Base-by-base conservation (phyloP, 1,140 invertebrate species). In the Gryon sp. region DNA sequence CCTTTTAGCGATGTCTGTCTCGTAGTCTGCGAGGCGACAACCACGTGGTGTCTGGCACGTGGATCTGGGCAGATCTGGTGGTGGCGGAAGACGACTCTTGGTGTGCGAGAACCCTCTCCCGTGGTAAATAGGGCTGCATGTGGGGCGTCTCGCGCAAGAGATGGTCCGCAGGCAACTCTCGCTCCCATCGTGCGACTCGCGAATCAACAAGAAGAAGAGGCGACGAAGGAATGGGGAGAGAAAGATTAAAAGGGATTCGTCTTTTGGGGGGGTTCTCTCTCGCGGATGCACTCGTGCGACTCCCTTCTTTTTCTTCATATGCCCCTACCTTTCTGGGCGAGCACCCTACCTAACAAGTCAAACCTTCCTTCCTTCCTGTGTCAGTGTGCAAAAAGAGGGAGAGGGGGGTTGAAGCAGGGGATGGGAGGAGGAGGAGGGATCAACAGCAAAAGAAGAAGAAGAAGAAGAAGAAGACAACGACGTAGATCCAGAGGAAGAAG, bases 241-340 rank as follows among this genome's bases (percentile, higher is more conserved):
- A 45, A 14, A 11, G 38, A 43, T 15, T 1, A 28, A 43, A 59
- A 45, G 11, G 28, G 38, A 45, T n/a, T 45, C 26, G 15, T 43
- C 26, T 26, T 65, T 45, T 45, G 62, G 80, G 81, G 76, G 81
- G 78, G 57, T n/a, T n/a, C n/a, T n/a, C n/a, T n/a, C n/a, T 78
- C 74, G 52, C 48, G 32, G 68, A 76, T 81, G 57, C 55, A 73
- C 22, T 45, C n/a, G 74, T 69, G 75, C 74, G 77, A 76, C 80
- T 86, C 84, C 84, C 84, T 86, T 86, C 84, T 86, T 86, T 86
- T 85, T 84, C 83, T 85, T 84, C 70, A 81, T 43, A 75, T 79
- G 63, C 80, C 83, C 79, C 76, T 69, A 69, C 65, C 65, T 53
- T 59, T 52, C 6, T 50, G 22, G 43, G 40, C 34, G 41, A 63